Evolutionary conservation across 92 coral and sea anemone genomes (phyloP).

Genomic region (Porites cylindrica): DNA sequence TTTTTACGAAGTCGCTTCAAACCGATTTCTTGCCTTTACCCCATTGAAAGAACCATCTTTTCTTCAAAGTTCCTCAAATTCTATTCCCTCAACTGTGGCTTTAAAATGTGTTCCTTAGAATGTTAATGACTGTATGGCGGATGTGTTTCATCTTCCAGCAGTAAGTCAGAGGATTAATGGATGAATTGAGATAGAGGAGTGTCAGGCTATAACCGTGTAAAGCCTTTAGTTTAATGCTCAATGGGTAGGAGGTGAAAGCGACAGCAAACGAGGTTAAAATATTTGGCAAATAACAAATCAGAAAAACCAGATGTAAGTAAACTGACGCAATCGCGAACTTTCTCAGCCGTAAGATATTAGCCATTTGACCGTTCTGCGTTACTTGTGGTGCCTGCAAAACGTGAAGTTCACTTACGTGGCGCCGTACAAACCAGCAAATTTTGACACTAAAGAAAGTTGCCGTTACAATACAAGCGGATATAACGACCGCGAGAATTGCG

Average conservation of each 20-base stretch:
- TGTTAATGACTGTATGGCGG: background rate
- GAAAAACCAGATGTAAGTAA: background rate
- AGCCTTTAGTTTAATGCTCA: background rate
- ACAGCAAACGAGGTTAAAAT: background rate
- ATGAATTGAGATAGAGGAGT: background rate
- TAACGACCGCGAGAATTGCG: background rate
- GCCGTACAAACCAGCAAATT: background rate
- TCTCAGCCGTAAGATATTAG: background rate
- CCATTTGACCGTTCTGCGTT: background rate
- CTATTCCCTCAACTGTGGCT: background rate
- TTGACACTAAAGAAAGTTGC: background rate
- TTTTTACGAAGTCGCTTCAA: no score
- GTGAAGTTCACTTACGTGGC: background rate
- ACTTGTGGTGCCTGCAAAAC: background rate
- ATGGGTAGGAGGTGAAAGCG: no score
- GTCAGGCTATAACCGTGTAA: background rate
- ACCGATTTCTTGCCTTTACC: no score
- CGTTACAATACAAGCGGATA: background rate
- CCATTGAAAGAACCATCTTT: no score
- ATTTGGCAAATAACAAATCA: background rate
- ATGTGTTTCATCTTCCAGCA: conserved; percentile 11
- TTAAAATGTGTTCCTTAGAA: background rate
- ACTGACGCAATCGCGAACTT: background rate
- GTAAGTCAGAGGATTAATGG: background rate
- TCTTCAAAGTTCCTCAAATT: no score